phyloP scores from a whole-genome alignment of 2,888 invertebrate genomes.

The Scaptomyza polygonia region DNA sequence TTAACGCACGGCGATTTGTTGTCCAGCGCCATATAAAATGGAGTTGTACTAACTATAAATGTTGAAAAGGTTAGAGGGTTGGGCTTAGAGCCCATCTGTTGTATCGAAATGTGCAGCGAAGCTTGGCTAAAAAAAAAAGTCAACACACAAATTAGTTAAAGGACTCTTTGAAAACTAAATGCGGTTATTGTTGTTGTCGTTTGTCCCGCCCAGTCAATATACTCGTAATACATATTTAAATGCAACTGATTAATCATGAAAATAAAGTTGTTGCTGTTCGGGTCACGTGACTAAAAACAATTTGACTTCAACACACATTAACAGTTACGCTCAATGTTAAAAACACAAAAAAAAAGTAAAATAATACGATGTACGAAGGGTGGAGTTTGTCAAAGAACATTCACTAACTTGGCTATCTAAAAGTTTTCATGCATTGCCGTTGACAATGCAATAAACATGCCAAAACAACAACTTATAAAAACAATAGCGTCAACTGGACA shows the following conservation, averaged over 20 bases:
- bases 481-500: slow-evolving; percentile 77
- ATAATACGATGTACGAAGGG: slow-evolving; percentile 40
- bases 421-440: slow-evolving; percentile 80
- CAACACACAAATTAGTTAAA: slow-evolving; percentile 37
- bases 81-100: slow-evolving; percentile 49
- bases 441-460: slow-evolving; percentile 80
- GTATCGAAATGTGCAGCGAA: slow-evolving; percentile 56
- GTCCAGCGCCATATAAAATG: slow-evolving; percentile 61
- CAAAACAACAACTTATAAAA: slow-evolving; percentile 71
- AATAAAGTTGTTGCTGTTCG: slow-evolving; percentile 68
- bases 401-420: slow-evolving; percentile 76
- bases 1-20: slow-evolving; percentile 73
- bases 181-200: slow-evolving; percentile 22
- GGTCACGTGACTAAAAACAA: slow-evolving; percentile 76
- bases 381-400: slow-evolving; percentile 48
- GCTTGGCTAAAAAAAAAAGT: slow-evolving; percentile 57
- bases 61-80: slow-evolving; percentile 26
- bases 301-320: slow-evolving; percentile 80
- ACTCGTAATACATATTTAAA: slow-evolving; percentile 71
- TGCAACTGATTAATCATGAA: slow-evolving; percentile 79
- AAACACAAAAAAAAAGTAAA: slow-evolving; percentile 11
- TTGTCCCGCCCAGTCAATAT: slow-evolving; percentile 49
- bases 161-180: slow-evolving; percentile 3
- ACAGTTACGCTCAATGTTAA: slow-evolving; percentile 68
- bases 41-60: slow-evolving; percentile 62